These are phyloP conservation scores for Henicopernis longicauda DNA, from an alignment of 2,113 vertebrate genomes.

Conservation along the genomic window DNA sequence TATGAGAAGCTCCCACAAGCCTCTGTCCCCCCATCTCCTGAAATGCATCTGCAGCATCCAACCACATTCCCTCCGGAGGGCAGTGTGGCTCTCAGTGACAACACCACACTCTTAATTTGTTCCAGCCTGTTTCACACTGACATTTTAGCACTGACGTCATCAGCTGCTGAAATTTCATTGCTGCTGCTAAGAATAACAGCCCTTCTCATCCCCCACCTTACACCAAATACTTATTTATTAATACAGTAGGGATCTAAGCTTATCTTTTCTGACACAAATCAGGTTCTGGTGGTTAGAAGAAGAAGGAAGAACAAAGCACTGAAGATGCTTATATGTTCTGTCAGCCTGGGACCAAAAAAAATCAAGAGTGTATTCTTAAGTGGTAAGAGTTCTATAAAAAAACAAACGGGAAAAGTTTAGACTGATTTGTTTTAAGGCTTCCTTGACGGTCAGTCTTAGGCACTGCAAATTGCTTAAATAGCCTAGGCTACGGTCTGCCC, in stretches of 20 bases:
- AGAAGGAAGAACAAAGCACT: background rate
- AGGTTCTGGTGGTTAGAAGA: background rate
- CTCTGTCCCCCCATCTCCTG: background rate
- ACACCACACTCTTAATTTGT: slow-evolving; percentile 56
- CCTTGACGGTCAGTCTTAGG: background rate
- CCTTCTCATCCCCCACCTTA: slow-evolving; percentile 39
- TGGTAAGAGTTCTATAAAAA: background rate
- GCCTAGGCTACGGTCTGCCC: background rate
- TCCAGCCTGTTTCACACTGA: slow-evolving; percentile 69
- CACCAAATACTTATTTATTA: slow-evolving; percentile 51
- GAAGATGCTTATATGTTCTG: background rate
- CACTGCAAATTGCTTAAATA: background rate
- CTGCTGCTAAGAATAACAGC: slow-evolving; percentile 68
- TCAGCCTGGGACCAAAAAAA: background rate
- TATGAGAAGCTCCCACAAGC: background rate
- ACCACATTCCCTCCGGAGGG: slow-evolving; percentile 28
- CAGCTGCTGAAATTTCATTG: slow-evolving; percentile 66
- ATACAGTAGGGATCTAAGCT: slow-evolving; percentile 1
- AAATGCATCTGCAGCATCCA: slow-evolving; percentile 37
- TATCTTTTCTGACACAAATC: slow-evolving; percentile 47
- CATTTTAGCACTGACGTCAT: slow-evolving; percentile 69
- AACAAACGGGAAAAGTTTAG: background rate
- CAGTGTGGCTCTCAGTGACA: slow-evolving; percentile 51
- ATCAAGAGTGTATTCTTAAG: background rate
- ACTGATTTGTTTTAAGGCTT: background rate